Evolutionary conservation across 2,113 vertebrate species (phyloP).

Genomic region (Saccopteryx bilineata): DNA sequence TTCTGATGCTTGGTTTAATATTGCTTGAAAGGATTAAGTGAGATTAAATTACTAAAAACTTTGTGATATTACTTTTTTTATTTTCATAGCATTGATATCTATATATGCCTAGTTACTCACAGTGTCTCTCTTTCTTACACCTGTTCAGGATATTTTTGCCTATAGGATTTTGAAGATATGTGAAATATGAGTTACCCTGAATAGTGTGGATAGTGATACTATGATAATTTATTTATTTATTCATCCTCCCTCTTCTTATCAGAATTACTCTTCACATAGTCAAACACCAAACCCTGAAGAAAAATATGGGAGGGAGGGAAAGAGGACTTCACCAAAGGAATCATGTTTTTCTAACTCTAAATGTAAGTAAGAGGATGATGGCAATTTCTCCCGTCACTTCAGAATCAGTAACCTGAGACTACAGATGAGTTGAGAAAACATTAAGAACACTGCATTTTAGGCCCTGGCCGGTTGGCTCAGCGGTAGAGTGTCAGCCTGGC

Average conservation of each 20-base stretch:
- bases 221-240: not conserved
- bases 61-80: not conserved
- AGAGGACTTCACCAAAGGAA: not conserved
- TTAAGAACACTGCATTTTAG: not conserved
- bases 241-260: not conserved
- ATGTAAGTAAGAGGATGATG: not conserved
- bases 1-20: not conserved
- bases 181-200: not conserved
- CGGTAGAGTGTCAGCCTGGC: too few species aligned
- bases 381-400: not conserved
- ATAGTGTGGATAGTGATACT: not conserved
- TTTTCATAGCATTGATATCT: conserved; percentile 32
- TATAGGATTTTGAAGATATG: not conserved
- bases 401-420: not conserved
- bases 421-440: not conserved
- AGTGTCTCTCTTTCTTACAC: not conserved
- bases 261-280: not conserved
- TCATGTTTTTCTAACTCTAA: not conserved
- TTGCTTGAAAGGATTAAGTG: not conserved
- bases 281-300: not conserved
- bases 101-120: not conserved
- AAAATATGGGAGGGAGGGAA: not conserved
- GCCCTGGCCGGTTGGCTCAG: too few species aligned
- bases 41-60: conserved; percentile 31
- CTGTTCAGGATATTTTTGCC: not conserved